Evolutionary conservation across 2,888 invertebrate species (phyloP).

Genomic region (Graphium colonna): DNA sequence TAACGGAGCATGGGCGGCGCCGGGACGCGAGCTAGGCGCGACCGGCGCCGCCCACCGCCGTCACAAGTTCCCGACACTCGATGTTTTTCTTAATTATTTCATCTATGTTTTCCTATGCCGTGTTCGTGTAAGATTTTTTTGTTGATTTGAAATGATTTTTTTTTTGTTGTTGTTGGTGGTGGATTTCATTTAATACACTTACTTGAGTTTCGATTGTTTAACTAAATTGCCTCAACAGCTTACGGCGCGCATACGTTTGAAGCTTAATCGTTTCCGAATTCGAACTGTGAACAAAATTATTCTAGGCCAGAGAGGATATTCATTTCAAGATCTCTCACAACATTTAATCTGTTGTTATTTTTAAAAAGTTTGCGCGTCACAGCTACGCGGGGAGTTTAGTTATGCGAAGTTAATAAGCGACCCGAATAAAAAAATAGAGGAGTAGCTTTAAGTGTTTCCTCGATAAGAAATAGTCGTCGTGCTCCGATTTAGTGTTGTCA

Average conservation of each 20-base stretch:
- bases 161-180: conserved; percentile 78
- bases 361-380: conserved; percentile 5
- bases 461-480: conserved; percentile 19
- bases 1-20: conserved; percentile 72
- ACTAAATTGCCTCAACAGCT: conserved; percentile 36
- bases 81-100: conserved; percentile 61
- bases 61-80: conserved; percentile 74
- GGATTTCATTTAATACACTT: conserved; percentile 79
- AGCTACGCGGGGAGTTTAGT: conserved; percentile 18
- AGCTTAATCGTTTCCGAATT: neutral
- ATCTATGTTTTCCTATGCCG: conserved; percentile 74
- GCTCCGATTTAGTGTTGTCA: conserved; percentile 34
- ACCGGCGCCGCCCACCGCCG: conserved; percentile 72
- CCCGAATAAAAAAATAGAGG: conserved; percentile 16
- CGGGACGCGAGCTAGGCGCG: conserved; percentile 38
- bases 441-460: conserved; percentile 17
- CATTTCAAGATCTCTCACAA: neutral
- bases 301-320: neutral
- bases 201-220: conserved; percentile 46
- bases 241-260: conserved; percentile 33
- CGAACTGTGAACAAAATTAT: neutral
- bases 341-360: neutral
- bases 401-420: conserved; percentile 11
- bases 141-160: conserved; percentile 69
- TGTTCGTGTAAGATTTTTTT: conserved; percentile 77